Evolutionary conservation across 2,888 invertebrate species (phyloP).

Genomic region (Fragum whitleyi): DNA sequence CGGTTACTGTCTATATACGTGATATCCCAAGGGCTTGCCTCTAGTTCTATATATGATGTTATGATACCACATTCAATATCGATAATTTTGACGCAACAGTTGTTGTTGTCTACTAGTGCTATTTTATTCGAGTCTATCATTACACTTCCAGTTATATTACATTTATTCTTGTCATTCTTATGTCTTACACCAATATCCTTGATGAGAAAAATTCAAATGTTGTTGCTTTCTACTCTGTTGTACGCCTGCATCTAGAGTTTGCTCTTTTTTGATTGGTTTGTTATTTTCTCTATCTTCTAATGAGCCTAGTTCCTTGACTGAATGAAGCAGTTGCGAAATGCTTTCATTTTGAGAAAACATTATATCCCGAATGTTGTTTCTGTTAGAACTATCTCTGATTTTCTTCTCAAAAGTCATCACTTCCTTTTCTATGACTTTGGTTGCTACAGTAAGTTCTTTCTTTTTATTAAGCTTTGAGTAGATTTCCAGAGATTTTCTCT

Average conservation of each 20-base stretch:
- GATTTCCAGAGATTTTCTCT: not conserved
- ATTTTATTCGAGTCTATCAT: not conserved
- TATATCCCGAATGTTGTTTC: not conserved
- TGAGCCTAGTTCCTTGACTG: not conserved
- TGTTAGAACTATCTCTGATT: not conserved
- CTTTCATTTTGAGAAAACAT: not conserved
- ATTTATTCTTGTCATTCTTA: not conserved
- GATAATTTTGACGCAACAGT: not conserved
- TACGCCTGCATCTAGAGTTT: too few relatives aligned
- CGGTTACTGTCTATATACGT: not conserved
- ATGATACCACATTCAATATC: not conserved
- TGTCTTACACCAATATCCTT: not conserved
- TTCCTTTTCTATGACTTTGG: not conserved
- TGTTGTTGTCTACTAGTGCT: not conserved
- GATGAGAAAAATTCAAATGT: not conserved
- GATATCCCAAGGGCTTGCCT: not conserved
- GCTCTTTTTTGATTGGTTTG: too few relatives aligned
- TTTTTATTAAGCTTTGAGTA: not conserved
- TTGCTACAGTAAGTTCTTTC: not conserved
- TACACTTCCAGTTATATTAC: not conserved
- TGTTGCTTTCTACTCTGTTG: too few relatives aligned
- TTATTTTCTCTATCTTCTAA: not conserved
- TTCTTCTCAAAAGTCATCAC: not conserved
- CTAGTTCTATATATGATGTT: not conserved
- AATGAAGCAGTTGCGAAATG: not conserved